phyloP scores from a whole-genome alignment of 2,797 vertebrate genomes.

The Cynodonichthys magdalenae region DNA sequence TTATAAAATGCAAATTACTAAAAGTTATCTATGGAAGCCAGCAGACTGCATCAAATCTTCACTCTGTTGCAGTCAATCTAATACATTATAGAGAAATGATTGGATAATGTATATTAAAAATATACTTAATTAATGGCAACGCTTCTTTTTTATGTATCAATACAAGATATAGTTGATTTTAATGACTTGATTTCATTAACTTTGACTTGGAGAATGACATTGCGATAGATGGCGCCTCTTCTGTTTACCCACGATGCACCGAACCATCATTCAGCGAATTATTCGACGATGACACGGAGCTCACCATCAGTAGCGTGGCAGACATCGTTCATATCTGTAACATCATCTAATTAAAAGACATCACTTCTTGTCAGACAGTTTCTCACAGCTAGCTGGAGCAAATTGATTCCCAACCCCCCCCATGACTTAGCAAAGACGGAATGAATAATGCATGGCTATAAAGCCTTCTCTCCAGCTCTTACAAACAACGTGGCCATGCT shows the following conservation, averaged over 20 bases:
- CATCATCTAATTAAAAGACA: slow-evolving; percentile 79
- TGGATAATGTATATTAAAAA: no score
- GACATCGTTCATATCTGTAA: slow-evolving; percentile 73
- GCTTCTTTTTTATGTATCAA: neutral
- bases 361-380: slow-evolving; percentile 66
- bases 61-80: no score
- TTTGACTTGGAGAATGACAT: slow-evolving; percentile 42
- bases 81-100: no score
- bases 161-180: neutral
- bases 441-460: slow-evolving; percentile 79
- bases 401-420: slow-evolving; percentile 65
- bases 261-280: slow-evolving; percentile 56
- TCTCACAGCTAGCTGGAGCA: slow-evolving; percentile 64
- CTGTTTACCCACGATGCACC: slow-evolving; percentile 68
- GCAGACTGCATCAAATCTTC: no score
- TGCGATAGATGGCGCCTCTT: slow-evolving; percentile 64
- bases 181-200: slow-evolving; percentile 27
- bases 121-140: no score
- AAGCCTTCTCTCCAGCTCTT: slow-evolving; percentile 72
- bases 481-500: slow-evolving; percentile 72
- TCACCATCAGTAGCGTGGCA: slow-evolving; percentile 57
- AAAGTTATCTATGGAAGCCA: no score
- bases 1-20: no score
- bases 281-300: slow-evolving; percentile 51
- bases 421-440: slow-evolving; percentile 50